These are phyloP conservation scores for Orientallactaga bullata DNA, from an alignment of 2,113 vertebrate genomes.

Conservation along the genomic window DNA sequence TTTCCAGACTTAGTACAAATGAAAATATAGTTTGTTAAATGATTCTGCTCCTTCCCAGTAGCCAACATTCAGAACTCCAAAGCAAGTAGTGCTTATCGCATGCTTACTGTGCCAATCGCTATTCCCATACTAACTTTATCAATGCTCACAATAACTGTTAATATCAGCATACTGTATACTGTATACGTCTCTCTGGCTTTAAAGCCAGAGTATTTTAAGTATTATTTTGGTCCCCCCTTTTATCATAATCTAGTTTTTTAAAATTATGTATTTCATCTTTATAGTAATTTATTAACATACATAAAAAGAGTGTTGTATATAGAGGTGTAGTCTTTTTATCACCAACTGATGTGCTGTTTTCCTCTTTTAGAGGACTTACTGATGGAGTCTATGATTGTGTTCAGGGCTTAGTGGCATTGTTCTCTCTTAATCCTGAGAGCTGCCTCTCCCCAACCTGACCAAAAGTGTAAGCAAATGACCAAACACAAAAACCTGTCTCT, in stretches of 20 bases:
- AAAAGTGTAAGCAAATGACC: not conserved
- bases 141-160: not conserved
- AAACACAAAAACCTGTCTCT: not conserved
- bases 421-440: not conserved
- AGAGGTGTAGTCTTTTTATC: not conserved
- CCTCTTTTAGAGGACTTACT: conserved; percentile 3
- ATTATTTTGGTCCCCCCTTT: not conserved
- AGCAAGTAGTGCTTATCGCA: not conserved
- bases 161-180: not conserved
- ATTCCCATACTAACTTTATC: conserved; percentile 39
- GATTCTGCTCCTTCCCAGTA: not conserved
- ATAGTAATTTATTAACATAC: not conserved
- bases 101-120: not conserved
- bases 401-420: not conserved
- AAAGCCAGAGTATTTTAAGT: too few species aligned
- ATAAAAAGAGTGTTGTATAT: not conserved
- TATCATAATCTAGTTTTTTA: not conserved
- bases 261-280: conserved; percentile 2
- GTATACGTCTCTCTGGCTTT: not conserved
- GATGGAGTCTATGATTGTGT: not conserved
- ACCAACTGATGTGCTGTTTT: not conserved
- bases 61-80: not conserved
- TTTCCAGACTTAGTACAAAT: not conserved
- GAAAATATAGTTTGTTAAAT: conserved; percentile 5
- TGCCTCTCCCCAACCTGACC: not conserved